Evolutionary conservation across 1,140 invertebrate species (phyloP).

Genomic region (Thaumatotibia leucotreta): DNA sequence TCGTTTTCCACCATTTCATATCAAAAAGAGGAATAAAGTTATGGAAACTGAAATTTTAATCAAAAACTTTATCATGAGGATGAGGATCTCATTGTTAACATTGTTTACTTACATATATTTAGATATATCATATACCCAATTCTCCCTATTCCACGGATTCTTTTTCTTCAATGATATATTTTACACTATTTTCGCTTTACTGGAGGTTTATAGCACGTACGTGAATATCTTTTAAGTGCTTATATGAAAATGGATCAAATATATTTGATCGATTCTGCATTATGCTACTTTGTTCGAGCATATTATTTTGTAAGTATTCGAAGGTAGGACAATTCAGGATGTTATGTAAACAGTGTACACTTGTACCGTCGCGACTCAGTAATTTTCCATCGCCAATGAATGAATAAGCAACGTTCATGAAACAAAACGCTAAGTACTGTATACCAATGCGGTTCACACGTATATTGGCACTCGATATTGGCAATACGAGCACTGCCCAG

Average conservation of each 20-base stretch:
- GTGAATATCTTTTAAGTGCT: neutral
- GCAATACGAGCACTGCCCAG: slow-evolving; percentile 25
- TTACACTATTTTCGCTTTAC: too few relatives aligned
- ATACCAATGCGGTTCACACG: slow-evolving; percentile 17
- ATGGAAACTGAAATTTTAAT: neutral
- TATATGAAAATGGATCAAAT: neutral
- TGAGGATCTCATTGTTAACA: too few relatives aligned
- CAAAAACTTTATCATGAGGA: too few relatives aligned
- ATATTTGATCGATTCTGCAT: neutral
- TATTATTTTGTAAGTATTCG: neutral
- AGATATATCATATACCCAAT: too few relatives aligned
- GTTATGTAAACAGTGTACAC: slow-evolving; percentile 7
- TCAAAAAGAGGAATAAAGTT: neutral
- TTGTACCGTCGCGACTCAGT: slow-evolving; percentile 16
- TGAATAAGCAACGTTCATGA: slow-evolving; percentile 53
- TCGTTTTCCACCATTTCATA: neutral
- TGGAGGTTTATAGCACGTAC: too few relatives aligned
- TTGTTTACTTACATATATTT: too few relatives aligned
- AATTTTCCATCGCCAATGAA: slow-evolving; percentile 42
- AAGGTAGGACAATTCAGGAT: slow-evolving; percentile 4
- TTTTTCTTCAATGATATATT: too few relatives aligned
- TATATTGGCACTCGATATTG: neutral
- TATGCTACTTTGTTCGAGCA: neutral
- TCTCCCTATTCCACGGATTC: too few relatives aligned
- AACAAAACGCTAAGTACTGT: slow-evolving; percentile 40